Evolutionary conservation across 2,888 invertebrate species (phyloP).

Genomic region (Rotaria magnacalcarata): DNA sequence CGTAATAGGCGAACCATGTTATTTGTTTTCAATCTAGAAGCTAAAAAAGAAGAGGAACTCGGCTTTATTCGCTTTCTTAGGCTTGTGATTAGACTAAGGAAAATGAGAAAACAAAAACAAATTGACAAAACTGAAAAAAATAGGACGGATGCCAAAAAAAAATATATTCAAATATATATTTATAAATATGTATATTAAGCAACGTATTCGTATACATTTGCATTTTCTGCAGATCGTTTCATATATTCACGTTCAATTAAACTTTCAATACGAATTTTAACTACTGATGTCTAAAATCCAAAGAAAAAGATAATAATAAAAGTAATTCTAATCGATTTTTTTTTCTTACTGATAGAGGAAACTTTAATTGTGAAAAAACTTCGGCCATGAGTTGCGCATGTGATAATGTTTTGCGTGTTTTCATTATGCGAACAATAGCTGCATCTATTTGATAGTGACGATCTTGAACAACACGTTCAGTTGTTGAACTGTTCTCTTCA

Average conservation of each 20-base stretch:
- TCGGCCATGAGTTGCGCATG: constrained; percentile 94
- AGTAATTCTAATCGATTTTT: not conserved
- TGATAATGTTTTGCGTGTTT: constrained; percentile 68
- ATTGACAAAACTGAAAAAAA: not conserved
- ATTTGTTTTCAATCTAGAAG: not conserved
- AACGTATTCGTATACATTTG: constrained; percentile 96
- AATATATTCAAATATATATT: not conserved
- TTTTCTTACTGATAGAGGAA: constrained; percentile 82
- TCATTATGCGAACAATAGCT: constrained; percentile 91
- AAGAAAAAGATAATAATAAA: not conserved
- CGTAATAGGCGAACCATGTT: constrained; percentile 24
- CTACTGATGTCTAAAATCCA: not conserved
- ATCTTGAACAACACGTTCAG: constrained; percentile 96
- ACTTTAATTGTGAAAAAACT: constrained; percentile 91
- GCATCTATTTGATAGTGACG: constrained; percentile 99
- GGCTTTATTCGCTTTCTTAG: not conserved
- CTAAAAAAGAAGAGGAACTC: not conserved
- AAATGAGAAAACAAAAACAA: not conserved
- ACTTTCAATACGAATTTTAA: constrained; percentile 83
- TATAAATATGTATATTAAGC: constrained; percentile 66
- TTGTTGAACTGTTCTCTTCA: constrained; percentile 88
- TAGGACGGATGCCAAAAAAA: not conserved
- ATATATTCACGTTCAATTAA: constrained; percentile 98
- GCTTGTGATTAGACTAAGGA: not conserved
- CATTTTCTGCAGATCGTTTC: constrained; percentile 94